phyloP scores from a whole-genome alignment of 2,888 invertebrate species.

The Drosophila quinaria region DNA sequence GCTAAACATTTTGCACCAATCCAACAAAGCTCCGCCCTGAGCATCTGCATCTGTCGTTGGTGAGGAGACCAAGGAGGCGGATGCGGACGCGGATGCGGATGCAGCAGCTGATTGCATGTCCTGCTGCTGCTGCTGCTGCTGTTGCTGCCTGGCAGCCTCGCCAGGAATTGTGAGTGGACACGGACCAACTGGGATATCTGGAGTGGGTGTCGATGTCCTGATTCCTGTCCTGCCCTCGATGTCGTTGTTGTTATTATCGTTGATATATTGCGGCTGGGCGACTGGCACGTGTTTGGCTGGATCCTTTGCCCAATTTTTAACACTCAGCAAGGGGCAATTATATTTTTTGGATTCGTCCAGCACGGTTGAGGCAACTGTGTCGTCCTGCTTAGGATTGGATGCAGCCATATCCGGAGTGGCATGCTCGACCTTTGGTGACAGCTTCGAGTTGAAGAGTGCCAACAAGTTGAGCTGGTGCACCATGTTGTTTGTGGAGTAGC shows the following conservation, averaged over 20 bases:
- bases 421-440: constrained; percentile 58
- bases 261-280: constrained; percentile 42
- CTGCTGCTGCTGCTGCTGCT: constrained; percentile 34
- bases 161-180: constrained; percentile 24
- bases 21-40: constrained; percentile 87
- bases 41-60: constrained; percentile 35
- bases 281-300: constrained; percentile 54
- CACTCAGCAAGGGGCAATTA: constrained; percentile 73
- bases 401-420: constrained; percentile 1
- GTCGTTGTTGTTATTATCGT: constrained; percentile 76
- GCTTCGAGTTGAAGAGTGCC: constrained; percentile 86
- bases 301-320: constrained; percentile 84
- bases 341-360: constrained; percentile 50
- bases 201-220: constrained; percentile 27
- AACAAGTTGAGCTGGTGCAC: constrained; percentile 87
- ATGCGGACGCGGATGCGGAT: constrained; percentile 41
- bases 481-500: constrained; percentile 85
- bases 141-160: constrained; percentile 23
- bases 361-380: constrained; percentile 5
- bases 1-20: constrained; percentile 91
- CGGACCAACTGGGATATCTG: constrained; percentile 14
- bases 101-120: constrained; percentile 47
- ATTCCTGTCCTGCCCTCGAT: constrained; percentile 39
- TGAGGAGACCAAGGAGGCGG: constrained; percentile 31
- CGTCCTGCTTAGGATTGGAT: constrained; percentile 32